Conservation (phyloP, 1,140 invertebrate genomes). For the Drosophila lacteicornis region DNA sequence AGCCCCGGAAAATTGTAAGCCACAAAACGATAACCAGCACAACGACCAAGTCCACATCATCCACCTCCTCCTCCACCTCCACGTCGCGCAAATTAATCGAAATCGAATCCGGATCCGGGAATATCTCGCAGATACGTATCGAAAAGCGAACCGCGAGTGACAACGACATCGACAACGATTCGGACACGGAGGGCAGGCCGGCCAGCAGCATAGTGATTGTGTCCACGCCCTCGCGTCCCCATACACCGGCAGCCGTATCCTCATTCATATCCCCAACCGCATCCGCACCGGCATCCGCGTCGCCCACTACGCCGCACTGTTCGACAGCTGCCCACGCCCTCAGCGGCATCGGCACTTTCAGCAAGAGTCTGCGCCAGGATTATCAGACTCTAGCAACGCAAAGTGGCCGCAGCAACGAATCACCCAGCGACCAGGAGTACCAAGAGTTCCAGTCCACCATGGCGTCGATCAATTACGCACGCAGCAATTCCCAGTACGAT, state of each 20-base stretch:
- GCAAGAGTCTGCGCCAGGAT: slow-evolving; percentile 82
- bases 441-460: slow-evolving; percentile 85
- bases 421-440: slow-evolving; percentile 81
- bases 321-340: slow-evolving; percentile 64
- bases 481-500: slow-evolving; percentile 93
- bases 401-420: slow-evolving; percentile 85
- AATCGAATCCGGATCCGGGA: slow-evolving; percentile 22
- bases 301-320: slow-evolving; percentile 51
- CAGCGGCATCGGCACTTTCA: slow-evolving; percentile 84
- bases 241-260: slow-evolving; percentile 33
- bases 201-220: slow-evolving; percentile 80
- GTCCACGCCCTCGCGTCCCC: slow-evolving; percentile 59
- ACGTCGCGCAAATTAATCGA: slow-evolving; percentile 72
- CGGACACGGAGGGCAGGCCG: slow-evolving; percentile 77
- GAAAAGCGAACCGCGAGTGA: slow-evolving; percentile 35
- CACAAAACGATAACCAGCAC: slow-evolving; percentile 76
- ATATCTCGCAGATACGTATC: slow-evolving; percentile 64
- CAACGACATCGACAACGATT: slow-evolving; percentile 73
- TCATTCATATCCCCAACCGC: slow-evolving; percentile 19
- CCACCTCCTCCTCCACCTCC: slow-evolving; percentile 32
- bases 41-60: slow-evolving; percentile 48
- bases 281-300: slow-evolving; percentile 31
- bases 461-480: slow-evolving; percentile 87
- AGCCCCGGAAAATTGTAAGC: slow-evolving; percentile 81
- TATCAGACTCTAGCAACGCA: slow-evolving; percentile 74